Conservation (phyloP, 1,140 invertebrate genomes). For the Leptestheria dahalacensis region DNA sequence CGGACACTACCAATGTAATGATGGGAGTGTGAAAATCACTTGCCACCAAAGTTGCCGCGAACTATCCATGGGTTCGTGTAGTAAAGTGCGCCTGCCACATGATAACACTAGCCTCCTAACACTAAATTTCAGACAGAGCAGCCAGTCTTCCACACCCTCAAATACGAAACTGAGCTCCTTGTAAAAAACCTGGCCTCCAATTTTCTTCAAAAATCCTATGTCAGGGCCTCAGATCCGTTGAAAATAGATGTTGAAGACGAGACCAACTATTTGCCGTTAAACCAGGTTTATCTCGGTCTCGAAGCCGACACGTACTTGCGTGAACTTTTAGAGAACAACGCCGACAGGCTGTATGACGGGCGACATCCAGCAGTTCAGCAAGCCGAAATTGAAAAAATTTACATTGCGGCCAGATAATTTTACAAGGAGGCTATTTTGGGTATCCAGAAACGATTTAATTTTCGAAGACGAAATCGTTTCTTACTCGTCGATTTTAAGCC, state of each 20-base stretch:
- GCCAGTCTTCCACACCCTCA: conserved; percentile 22
- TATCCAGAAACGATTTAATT: neutral
- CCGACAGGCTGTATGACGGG: neutral
- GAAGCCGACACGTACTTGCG: neutral
- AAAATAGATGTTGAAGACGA: neutral
- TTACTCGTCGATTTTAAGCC: neutral
- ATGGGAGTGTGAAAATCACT: neutral
- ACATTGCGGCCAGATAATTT: neutral
- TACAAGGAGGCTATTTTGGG: neutral
- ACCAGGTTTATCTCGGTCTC: conserved; percentile 3
- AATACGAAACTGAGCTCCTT: conserved; percentile 19
- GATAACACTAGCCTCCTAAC: conserved; percentile 24
- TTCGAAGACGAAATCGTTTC: neutral
- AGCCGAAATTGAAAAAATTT: neutral
- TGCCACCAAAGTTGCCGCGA: neutral
- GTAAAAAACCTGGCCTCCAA: conserved; percentile 15
- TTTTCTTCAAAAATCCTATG: conserved; percentile 18
- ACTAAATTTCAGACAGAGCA: conserved; percentile 24
- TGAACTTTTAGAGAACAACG: neutral
- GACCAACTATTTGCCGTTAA: neutral
- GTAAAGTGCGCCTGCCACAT: conserved; percentile 27
- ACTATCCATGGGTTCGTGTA: conserved; percentile 20
- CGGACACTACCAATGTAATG: neutral
- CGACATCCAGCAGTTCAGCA: neutral
- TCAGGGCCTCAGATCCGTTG: neutral